phyloP scores from a whole-genome alignment of 2,113 vertebrate species.

The Tursiops truncatus region DNA sequence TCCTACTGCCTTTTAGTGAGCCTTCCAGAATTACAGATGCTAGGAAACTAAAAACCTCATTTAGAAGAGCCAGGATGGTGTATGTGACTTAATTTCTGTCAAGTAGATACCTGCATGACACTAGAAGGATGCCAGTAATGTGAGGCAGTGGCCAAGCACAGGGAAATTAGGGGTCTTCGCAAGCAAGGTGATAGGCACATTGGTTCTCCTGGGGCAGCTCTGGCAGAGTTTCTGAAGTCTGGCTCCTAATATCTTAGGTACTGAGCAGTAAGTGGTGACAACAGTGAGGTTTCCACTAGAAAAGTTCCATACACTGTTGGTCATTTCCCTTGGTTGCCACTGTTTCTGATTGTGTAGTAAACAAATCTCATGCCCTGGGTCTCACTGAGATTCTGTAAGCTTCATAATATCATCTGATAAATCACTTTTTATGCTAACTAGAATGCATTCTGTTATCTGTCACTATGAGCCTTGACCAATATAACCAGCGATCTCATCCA shows the following conservation, averaged over 20 bases:
- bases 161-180: too few relatives aligned
- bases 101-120: background rate
- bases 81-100: background rate
- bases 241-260: background rate
- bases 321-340: background rate
- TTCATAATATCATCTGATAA: background rate
- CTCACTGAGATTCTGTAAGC: background rate
- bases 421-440: background rate
- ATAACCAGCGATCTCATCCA: background rate
- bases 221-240: background rate
- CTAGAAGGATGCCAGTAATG: background rate
- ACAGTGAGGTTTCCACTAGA: background rate
- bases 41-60: background rate
- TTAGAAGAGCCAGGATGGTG: background rate
- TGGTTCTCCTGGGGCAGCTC: background rate
- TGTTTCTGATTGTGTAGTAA: background rate
- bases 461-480: too few relatives aligned
- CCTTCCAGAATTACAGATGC: background rate
- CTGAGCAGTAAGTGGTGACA: background rate
- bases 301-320: background rate
- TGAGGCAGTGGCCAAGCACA: background rate
- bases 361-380: background rate
- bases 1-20: background rate
- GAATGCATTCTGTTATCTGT: background rate
- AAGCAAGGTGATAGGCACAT: fast-evolving